Conservation (phyloP, 2,113 vertebrate genomes). For the Engraulis encrasicolus region DNA sequence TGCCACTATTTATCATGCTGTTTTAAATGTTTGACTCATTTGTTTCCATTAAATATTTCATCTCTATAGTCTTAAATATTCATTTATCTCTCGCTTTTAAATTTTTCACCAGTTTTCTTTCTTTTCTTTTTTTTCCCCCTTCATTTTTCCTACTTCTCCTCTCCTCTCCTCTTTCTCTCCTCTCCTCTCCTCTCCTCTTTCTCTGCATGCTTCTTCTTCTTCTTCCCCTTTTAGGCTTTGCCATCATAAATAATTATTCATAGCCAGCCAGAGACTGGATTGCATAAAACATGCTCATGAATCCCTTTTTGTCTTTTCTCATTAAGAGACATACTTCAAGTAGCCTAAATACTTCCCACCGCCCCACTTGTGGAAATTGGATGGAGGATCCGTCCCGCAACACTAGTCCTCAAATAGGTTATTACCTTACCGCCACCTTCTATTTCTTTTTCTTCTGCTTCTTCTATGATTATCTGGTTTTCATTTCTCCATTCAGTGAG, state of each 20-base stretch:
- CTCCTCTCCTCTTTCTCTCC: too few species aligned
- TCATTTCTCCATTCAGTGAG: too few species aligned
- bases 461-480: conserved; percentile 56
- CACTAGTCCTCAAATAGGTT: conserved; percentile 68
- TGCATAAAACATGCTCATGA: conserved; percentile 80
- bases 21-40: conserved; percentile 82
- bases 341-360: conserved; percentile 78
- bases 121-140: conserved; percentile 49
- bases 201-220: conserved; percentile 62
- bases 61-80: conserved; percentile 81
- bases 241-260: conserved; percentile 82
- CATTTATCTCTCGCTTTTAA: conserved; percentile 78
- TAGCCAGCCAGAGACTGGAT: conserved; percentile 74
- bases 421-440: too few species aligned
- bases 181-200: too few species aligned
- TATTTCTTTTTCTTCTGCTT: too few species aligned
- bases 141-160: conserved; percentile 65
- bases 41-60: conserved; percentile 83
- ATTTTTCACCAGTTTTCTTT: conserved; percentile 76
- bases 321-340: conserved; percentile 77
- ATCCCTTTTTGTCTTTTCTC: conserved; percentile 80
- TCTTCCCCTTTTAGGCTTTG: conserved; percentile 72
- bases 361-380: conserved; percentile 76
- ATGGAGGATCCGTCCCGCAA: conserved; percentile 65
- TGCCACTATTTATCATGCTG: conserved; percentile 73